Base-by-base conservation (phyloP, 92 coral and sea anemone species). In the Parazoanthus swiftii region DNA sequence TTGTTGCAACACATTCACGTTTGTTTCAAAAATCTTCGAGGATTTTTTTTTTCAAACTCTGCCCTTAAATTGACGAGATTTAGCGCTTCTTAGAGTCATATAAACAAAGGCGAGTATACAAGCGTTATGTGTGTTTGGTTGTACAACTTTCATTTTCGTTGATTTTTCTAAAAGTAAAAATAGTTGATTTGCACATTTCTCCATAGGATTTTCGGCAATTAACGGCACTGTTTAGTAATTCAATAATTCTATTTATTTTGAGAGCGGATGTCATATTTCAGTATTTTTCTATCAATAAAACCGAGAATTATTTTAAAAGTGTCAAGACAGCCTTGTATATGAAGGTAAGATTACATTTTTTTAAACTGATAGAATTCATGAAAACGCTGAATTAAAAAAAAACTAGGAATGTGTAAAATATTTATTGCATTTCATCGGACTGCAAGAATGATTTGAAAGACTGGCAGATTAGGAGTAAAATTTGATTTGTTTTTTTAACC, bases 161-260 rank as follows among this genome's bases (percentile, higher is more conserved):
- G 59, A 54, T 54, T 15, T 15, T 54, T 54, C 59, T 54, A 13
- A 54, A 54, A 54, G 59, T 54, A 11, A 54, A 54, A 54, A 54
- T 11, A 54, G 9, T 15, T 54, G 0, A 13, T 54, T 74, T 74
- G 77, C 37, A 15, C 15, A 72, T 35, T 74, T 35, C 36, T 29
- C 42, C 44, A 9, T 14, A 74, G 13, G 20, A 54, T 54, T 2
- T 54, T 54, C 70, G 3, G 25, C 26, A 63, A 74, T 36, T 74
- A 23, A 29, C 5, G 39, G 13, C 16, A 54, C 10, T 20, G 54
- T 21, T 36, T 18, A 20, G 48, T 16, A 37, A 18, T 39, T 37
- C 46, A 76, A 37, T 20, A 76, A 38, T 74, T 74, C 79, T 76
- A 42, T 75, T 75, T 75, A 75, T 75, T 75, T 44, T 37, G 77